A percentile compares a stretch with the other conserved stretches of the same genome.
These are phyloP conservation scores for Mamestra configurata DNA, from an alignment of 1,140 invertebrate species.

Conservation along the genomic window DNA sequence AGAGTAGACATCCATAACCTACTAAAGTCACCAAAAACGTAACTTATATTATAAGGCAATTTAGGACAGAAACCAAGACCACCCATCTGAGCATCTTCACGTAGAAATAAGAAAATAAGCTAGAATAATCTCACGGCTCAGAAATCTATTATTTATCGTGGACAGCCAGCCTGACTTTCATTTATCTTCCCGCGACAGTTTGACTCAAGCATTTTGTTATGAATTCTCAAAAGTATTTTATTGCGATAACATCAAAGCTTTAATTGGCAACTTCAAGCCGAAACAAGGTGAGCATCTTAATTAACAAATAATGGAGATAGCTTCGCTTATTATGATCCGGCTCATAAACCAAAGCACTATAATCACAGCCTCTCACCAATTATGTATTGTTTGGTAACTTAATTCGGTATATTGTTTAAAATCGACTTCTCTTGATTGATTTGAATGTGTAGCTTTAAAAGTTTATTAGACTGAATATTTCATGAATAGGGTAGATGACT, in stretches of 20 bases:
- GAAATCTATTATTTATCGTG: slow-evolving; percentile 42
- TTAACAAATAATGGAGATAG: slow-evolving; percentile 39
- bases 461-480: slow-evolving; percentile 23
- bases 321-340: slow-evolving; percentile 50
- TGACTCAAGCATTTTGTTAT: not conserved
- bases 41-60: slow-evolving; percentile 41
- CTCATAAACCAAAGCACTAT: slow-evolving; percentile 46
- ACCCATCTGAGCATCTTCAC: slow-evolving; percentile 25
- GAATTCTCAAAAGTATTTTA: slow-evolving; percentile 11
- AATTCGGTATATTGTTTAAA: slow-evolving; percentile 50
- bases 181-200: slow-evolving; percentile 10
- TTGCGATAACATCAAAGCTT: not conserved
- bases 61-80: slow-evolving; percentile 35
- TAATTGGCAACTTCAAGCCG: not conserved
- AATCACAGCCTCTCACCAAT: slow-evolving; percentile 48
- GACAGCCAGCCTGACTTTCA: slow-evolving; percentile 11
- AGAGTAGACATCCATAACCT: slow-evolving; percentile 4
- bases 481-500: slow-evolving; percentile 4
- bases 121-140: slow-evolving; percentile 33
- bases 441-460: slow-evolving; percentile 35
- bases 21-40: slow-evolving; percentile 37
- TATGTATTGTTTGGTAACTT: slow-evolving; percentile 47
- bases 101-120: slow-evolving; percentile 36
- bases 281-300: slow-evolving; percentile 11
- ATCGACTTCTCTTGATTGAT: slow-evolving; percentile 54